Conservation (phyloP, 1,140 invertebrate genomes). For the Bombus cullumanus region DNA sequence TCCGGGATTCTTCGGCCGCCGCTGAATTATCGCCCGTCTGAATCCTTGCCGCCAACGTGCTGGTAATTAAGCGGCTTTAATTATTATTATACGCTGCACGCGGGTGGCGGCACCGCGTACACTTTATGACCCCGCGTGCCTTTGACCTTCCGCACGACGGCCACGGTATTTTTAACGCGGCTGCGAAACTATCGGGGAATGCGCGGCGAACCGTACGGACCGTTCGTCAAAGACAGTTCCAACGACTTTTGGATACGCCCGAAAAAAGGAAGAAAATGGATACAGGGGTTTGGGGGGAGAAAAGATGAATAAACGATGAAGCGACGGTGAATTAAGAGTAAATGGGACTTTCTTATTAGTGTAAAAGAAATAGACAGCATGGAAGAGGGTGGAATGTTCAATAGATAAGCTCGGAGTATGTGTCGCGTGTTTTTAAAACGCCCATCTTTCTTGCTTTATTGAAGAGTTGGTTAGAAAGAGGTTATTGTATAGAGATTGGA, state of each 20-base stretch:
- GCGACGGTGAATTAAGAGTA: neutral
- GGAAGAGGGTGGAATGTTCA: too few species aligned
- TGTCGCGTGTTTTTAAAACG: too few species aligned
- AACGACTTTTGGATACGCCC: neutral
- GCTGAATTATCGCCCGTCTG: conserved; percentile 68
- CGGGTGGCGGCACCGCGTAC: conserved; percentile 61
- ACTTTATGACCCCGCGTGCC: conserved; percentile 58
- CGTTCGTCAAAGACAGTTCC: neutral
- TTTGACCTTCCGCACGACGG: conserved; percentile 48
- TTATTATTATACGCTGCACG: conserved; percentile 70
- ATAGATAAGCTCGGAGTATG: too few species aligned
- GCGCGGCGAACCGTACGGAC: neutral
- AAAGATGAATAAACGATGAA: neutral
- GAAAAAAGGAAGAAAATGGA: neutral
- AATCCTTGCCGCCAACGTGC: conserved; percentile 60
- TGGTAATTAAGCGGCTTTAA: conserved; percentile 70
- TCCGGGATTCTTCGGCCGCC: conserved; percentile 44
- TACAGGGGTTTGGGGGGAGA: neutral
- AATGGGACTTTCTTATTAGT: too few species aligned
- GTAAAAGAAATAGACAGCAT: too few species aligned
- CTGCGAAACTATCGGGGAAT: neutral
- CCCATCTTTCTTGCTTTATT: too few species aligned
- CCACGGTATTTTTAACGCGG: conserved; percentile 39
- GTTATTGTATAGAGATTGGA: too few species aligned
- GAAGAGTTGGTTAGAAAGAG: too few species aligned